Evolutionary conservation across 2,888 invertebrate species (phyloP).

Genomic region (Eupithecia pulchellata): DNA sequence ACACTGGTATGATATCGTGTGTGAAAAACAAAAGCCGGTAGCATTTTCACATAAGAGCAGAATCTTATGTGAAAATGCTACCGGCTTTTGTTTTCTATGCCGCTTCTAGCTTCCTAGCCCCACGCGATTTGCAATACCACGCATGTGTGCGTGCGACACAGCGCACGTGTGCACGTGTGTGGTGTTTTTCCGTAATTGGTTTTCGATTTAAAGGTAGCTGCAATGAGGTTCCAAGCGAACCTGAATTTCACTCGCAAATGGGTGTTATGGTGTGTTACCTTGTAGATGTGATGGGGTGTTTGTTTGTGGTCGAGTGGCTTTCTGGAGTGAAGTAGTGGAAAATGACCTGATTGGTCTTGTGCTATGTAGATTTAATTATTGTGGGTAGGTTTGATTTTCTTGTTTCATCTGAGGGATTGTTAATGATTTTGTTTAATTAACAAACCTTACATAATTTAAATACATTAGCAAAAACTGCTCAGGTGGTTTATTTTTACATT

Average conservation of each 20-base stretch:
- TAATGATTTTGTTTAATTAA: background rate
- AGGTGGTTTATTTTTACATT: background rate
- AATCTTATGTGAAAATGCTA: background rate
- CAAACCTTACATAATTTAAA: background rate
- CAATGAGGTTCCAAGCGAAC: slow-evolving; percentile 51
- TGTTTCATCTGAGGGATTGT: background rate
- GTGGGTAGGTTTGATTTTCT: background rate
- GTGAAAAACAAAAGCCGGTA: background rate
- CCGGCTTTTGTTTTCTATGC: background rate
- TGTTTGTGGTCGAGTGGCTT: slow-evolving; percentile 6
- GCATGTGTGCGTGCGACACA: slow-evolving; percentile 56
- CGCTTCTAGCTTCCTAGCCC: slow-evolving; percentile 40
- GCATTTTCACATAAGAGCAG: background rate
- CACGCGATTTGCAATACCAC: slow-evolving; percentile 42
- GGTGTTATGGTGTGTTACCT: slow-evolving; percentile 42
- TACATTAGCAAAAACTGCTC: no score
- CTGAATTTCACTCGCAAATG: slow-evolving; percentile 43
- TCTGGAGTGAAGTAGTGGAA: slow-evolving; percentile 2
- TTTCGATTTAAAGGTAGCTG: slow-evolving; percentile 73
- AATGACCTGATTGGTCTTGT: background rate
- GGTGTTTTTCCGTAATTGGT: slow-evolving; percentile 82
- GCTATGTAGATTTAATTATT: background rate
- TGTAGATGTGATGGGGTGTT: slow-evolving; percentile 25
- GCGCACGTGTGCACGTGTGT: slow-evolving; percentile 61
- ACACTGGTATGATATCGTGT: no score